phyloP scores from a whole-genome alignment of 1,140 invertebrate genomes.

The Gonioctena quinquepunctata region DNA sequence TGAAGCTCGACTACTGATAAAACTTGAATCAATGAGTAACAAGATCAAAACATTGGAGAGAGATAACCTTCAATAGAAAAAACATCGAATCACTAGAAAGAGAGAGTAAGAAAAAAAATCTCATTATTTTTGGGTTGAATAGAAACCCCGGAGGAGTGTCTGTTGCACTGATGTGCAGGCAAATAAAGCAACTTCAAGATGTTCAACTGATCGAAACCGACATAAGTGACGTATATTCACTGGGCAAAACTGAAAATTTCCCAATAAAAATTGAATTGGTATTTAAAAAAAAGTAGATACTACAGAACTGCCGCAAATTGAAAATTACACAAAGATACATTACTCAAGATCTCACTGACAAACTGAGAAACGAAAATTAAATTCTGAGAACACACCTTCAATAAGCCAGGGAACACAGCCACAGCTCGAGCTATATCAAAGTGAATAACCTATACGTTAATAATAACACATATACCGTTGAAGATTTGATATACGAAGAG shows the following conservation, averaged over 20 bases:
- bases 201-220: background rate
- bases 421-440: background rate
- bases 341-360: background rate
- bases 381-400: background rate
- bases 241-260: background rate
- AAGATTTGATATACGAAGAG: conserved; percentile 1
- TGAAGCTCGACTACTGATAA: background rate
- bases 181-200: background rate
- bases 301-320: background rate
- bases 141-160: background rate
- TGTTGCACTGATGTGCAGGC: background rate
- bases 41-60: background rate
- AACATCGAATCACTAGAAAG: background rate
- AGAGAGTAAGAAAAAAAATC: background rate
- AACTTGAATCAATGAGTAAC: background rate
- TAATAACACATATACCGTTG: background rate
- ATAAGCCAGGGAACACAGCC: background rate
- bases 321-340: background rate
- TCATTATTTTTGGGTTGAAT: background rate
- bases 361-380: background rate
- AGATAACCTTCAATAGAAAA: background rate
- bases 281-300: background rate
- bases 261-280: background rate
- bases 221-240: background rate
- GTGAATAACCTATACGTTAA: background rate